Evolutionary conservation across 2,797 vertebrate species (phyloP).

Genomic region (Pseudochromis fuscus): DNA sequence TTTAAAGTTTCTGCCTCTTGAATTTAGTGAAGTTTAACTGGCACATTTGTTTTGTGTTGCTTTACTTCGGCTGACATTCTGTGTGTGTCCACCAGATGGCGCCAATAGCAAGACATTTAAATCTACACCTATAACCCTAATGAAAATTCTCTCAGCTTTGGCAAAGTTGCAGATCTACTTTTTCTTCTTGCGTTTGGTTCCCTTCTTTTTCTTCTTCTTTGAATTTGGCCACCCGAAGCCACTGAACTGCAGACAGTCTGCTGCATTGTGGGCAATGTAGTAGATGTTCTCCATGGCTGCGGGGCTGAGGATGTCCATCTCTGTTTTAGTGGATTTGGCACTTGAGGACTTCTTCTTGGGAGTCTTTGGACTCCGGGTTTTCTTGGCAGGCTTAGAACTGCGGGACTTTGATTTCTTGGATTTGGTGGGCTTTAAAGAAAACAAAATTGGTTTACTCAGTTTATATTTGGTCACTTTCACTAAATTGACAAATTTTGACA

Average conservation of each 20-base stretch:
- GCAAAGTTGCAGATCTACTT: conserved; percentile 25
- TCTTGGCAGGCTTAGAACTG: conserved; percentile 74
- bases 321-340: conserved; percentile 64
- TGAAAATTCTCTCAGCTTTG: neutral
- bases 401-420: conserved; percentile 77
- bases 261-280: conserved; percentile 90
- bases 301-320: conserved; percentile 86
- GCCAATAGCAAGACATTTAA: neutral
- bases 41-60: neutral
- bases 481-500: neutral
- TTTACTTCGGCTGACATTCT: neutral
- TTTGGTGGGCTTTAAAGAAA: conserved; percentile 66
- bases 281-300: conserved; percentile 89
- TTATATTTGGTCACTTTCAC: neutral
- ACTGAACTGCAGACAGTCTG: conserved; percentile 85
- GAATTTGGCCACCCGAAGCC: conserved; percentile 87
- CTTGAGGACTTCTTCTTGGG: conserved; percentile 75
- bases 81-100: conserved; percentile 43
- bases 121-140: neutral
- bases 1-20: conserved; percentile 8
- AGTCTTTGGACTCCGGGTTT: conserved; percentile 61
- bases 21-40: neutral
- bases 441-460: neutral
- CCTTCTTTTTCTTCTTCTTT: conserved; percentile 82
- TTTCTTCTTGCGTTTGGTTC: conserved; percentile 56